Conservation (phyloP, 2,888 invertebrate genomes). For the Pachycephus smyrnensis region DNA sequence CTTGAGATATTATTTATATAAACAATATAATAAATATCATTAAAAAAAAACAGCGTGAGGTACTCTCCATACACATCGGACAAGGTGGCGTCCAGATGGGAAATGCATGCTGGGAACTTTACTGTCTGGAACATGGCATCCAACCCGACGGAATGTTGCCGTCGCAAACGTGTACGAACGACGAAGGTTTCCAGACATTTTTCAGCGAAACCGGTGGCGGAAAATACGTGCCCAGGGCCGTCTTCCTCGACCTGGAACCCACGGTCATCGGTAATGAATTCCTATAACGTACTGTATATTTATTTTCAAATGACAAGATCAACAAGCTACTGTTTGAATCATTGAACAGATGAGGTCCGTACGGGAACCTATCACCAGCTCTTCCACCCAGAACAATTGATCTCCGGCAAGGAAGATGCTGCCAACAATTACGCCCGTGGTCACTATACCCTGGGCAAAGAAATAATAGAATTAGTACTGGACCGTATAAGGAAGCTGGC, state of each 20-base stretch:
- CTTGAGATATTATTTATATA: not conserved
- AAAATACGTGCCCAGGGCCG: constrained; percentile 88
- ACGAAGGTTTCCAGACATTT: constrained; percentile 76
- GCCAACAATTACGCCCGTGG: constrained; percentile 95
- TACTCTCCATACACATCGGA: constrained; percentile 87
- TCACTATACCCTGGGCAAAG: constrained; percentile 92
- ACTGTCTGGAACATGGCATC: constrained; percentile 85
- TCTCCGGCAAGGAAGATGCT: constrained; percentile 93
- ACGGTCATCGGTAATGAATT: constrained; percentile 79
- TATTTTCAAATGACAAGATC: not conserved
- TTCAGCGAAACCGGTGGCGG: constrained; percentile 87
- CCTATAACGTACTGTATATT: not conserved
- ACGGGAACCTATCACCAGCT: constrained; percentile 86
- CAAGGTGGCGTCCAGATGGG: constrained; percentile 90
- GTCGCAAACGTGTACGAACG: constrained; percentile 59
- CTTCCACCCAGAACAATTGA: constrained; percentile 92
- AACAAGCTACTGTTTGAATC: too few relatives aligned
- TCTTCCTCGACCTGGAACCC: constrained; percentile 89
- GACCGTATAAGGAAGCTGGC: constrained; percentile 85
- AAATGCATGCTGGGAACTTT: constrained; percentile 86
- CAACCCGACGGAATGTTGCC: constrained; percentile 81
- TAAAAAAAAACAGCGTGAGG: constrained; percentile 76
- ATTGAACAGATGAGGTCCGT: constrained; percentile 78
- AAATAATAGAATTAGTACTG: constrained; percentile 86
- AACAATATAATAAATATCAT: not conserved